Percentiles rank a stretch among this genome's conserved stretches.
Conservation (phyloP, 1,140 invertebrate species). For the Cydia splendana region DNA sequence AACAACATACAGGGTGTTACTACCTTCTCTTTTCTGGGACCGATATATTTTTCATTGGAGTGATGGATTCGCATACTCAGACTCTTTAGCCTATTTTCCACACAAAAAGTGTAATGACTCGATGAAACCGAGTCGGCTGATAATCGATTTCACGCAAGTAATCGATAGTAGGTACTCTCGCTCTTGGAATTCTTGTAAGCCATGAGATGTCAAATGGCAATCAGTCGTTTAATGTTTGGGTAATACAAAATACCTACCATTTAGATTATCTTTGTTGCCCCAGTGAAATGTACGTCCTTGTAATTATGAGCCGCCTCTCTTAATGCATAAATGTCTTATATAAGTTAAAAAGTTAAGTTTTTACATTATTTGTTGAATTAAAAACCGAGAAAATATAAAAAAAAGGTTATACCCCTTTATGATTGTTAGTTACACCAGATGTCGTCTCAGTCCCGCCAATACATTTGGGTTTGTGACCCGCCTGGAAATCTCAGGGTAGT, state of each 20-base stretch:
- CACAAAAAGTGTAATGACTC: neutral
- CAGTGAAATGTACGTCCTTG: neutral
- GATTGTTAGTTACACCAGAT: neutral
- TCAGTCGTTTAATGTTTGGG: conserved; percentile 34
- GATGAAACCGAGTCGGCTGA: neutral
- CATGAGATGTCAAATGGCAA: neutral
- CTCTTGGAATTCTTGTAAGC: neutral
- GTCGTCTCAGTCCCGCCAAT: neutral
- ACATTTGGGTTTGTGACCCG: neutral
- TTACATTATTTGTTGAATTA: conserved; percentile 10
- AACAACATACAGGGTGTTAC: conserved; percentile 62
- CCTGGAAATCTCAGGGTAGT: too few relatives aligned
- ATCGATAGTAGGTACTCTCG: neutral
- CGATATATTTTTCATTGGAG: conserved; percentile 17
- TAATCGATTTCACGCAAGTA: neutral
- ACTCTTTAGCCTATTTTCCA: conserved; percentile 2
- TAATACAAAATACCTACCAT: neutral
- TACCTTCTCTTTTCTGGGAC: conserved; percentile 48
- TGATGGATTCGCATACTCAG: neutral
- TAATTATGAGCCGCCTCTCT: conserved; percentile 31
- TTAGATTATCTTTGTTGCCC: neutral
- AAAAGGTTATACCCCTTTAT: neutral
- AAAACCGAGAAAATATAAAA: conserved; percentile 9
- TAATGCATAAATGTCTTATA: conserved; percentile 32
- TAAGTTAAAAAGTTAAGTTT: conserved; percentile 13